Conservation (phyloP, 2,888 invertebrate species). For the Theretra japonica region DNA sequence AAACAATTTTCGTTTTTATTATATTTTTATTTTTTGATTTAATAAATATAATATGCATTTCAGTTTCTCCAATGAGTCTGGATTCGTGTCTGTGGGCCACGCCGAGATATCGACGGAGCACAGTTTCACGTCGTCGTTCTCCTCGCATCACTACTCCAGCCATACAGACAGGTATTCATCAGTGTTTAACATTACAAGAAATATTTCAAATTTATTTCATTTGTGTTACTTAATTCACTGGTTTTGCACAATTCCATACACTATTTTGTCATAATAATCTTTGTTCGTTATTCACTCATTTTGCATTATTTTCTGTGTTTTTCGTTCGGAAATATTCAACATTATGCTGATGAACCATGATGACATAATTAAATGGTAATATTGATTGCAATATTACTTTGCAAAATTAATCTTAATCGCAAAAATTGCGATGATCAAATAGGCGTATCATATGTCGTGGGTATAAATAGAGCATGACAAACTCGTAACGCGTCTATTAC, state of each 20-base stretch:
- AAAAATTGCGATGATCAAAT: too few species aligned
- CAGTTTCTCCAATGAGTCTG: constrained; percentile 83
- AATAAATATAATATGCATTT: constrained; percentile 35
- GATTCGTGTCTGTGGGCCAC: constrained; percentile 82
- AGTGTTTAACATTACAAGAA: constrained; percentile 13
- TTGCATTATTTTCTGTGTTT: constrained; percentile 27
- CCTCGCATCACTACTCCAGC: constrained; percentile 77
- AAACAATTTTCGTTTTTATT: too few species aligned
- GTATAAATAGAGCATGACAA: too few species aligned
- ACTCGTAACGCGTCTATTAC: too few species aligned
- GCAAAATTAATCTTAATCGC: too few species aligned
- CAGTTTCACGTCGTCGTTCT: constrained; percentile 76
- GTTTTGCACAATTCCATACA: constrained; percentile 30
- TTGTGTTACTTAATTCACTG: constrained; percentile 25
- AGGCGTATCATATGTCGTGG: too few species aligned
- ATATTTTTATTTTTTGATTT: constrained; percentile 10
- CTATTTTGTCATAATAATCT: constrained; percentile 12
- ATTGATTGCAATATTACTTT: not conserved
- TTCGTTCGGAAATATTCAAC: constrained; percentile 17
- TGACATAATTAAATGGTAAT: not conserved
- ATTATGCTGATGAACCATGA: constrained; percentile 1
- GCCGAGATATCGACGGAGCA: constrained; percentile 77
- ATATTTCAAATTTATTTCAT: constrained; percentile 22
- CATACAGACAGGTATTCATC: constrained; percentile 75
- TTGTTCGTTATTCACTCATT: constrained; percentile 24